Conservation (phyloP, 2,113 vertebrate species). For the Apodemus speciosus region DNA sequence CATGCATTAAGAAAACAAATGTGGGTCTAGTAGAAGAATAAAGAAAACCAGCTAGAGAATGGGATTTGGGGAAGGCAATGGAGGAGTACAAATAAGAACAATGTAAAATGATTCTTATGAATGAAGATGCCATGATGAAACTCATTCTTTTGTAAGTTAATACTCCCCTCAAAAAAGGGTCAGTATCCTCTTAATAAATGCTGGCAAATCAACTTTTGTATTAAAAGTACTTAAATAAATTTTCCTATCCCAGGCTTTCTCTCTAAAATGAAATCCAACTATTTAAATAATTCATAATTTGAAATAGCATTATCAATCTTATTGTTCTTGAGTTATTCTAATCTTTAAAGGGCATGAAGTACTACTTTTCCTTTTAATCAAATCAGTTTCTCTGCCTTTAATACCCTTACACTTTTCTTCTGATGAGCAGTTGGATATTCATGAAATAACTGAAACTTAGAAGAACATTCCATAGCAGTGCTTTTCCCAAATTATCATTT, state of each 20-base stretch:
- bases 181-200: background rate
- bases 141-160: background rate
- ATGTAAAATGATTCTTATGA: background rate
- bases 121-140: background rate
- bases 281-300: constrained; percentile 46
- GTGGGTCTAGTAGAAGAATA: background rate
- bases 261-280: constrained; percentile 28
- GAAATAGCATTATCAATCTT: constrained; percentile 26
- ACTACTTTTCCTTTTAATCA: constrained; percentile 27
- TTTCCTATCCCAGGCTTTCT: background rate
- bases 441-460: background rate
- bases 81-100: background rate
- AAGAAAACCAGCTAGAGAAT: background rate
- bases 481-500: constrained; percentile 28
- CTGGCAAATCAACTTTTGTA: background rate
- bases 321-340: background rate
- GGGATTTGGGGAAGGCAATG: background rate
- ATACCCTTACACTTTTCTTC: background rate
- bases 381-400: background rate
- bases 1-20: background rate
- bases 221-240: constrained; percentile 16
- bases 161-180: background rate
- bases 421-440: background rate
- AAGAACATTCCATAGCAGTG: background rate
- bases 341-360: background rate